Percentiles rank a stretch among this genome's conserved stretches.
phyloP scores from a whole-genome alignment of 2,888 invertebrate genomes.

The Drosophila merina region DNA sequence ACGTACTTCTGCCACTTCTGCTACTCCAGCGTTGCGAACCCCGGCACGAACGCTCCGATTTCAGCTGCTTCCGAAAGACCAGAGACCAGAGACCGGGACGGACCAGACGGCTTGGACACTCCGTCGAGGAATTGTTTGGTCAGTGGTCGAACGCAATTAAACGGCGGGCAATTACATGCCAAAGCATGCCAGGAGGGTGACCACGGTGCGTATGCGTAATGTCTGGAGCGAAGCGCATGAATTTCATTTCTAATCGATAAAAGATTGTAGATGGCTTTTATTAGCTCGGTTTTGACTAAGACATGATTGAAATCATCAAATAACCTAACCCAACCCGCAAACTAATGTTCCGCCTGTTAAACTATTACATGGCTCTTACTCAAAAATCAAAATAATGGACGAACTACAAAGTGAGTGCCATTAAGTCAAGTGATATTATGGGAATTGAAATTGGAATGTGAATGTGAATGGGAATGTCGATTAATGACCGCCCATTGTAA shows the following conservation, averaged over 20 bases:
- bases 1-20: conserved; percentile 50
- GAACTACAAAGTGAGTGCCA: conserved; percentile 25
- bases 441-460: conserved; percentile 34
- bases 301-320: background rate
- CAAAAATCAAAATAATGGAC: conserved; percentile 12
- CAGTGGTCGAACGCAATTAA: conserved; percentile 56
- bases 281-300: background rate
- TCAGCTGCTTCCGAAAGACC: conserved; percentile 24
- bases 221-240: conserved; percentile 6
- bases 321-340: background rate
- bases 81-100: conserved; percentile 10
- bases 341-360: conserved; percentile 12
- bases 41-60: conserved; percentile 47
- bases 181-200: conserved; percentile 6
- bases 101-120: conserved; percentile 33
- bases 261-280: background rate
- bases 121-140: conserved; percentile 34
- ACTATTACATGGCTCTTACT: conserved; percentile 13
- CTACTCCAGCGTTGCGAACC: background rate
- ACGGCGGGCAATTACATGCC: conserved; percentile 57
- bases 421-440: conserved; percentile 33
- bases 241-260: conserved; percentile 17
- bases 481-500: conserved; percentile 36
- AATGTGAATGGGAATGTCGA: conserved; percentile 26
- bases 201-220: conserved; percentile 54